Evolutionary conservation across 2,797 vertebrate species (phyloP).

Genomic region (Anabas testudineus): DNA sequence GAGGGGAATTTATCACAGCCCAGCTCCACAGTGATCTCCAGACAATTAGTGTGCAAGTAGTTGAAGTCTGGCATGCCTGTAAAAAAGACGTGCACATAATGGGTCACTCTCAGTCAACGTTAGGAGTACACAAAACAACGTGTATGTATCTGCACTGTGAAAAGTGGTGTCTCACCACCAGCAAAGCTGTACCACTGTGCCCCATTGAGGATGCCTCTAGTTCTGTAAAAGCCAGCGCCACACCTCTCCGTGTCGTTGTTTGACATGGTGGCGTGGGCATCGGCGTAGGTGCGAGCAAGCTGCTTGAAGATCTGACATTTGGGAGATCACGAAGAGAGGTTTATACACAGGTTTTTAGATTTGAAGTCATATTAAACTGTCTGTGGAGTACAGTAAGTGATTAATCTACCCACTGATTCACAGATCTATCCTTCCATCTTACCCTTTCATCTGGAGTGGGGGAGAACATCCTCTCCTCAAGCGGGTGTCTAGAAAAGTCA

Average conservation of each 20-base stretch:
- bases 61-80: conserved; percentile 99
- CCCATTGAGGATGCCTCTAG: conserved; percentile 93
- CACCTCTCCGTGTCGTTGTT: conserved; percentile 91
- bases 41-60: conserved; percentile 96
- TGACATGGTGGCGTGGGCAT: conserved; percentile 92
- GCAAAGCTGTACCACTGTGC: conserved; percentile 98
- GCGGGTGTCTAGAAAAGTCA: conserved; percentile 91
- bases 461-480: conserved; percentile 93
- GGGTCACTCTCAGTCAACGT: background rate
- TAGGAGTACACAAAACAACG: background rate
- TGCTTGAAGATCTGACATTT: conserved; percentile 89
- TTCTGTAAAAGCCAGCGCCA: conserved; percentile 90
- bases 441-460: conserved; percentile 97
- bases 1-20: conserved; percentile 97
- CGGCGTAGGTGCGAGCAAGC: conserved; percentile 92
- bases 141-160: background rate
- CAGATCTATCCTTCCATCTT: conserved; percentile 5
- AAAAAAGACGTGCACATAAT: background rate
- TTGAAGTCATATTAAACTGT: too few relatives aligned
- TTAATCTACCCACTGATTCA: background rate
- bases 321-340: too few relatives aligned
- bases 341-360: too few relatives aligned
- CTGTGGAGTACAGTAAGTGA: background rate
- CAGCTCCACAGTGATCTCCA: conserved; percentile 96
- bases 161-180: conserved; percentile 87